A percentile compares a stretch with the other conserved stretches of the same genome.
Conservation (phyloP, 2,888 invertebrate genomes). For the Lobophora halterata region DNA sequence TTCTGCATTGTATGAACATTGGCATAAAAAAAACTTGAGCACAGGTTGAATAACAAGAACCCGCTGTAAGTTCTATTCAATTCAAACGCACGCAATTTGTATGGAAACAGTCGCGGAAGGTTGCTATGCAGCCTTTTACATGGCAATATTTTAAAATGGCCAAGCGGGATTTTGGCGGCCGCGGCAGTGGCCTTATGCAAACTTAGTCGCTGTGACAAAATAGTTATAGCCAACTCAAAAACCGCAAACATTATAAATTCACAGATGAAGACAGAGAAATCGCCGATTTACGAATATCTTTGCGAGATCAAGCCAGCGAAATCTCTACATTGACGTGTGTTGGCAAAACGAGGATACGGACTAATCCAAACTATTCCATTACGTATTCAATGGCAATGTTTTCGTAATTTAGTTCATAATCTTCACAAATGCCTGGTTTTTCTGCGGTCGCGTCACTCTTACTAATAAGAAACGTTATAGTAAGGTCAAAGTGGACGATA, state of each 20-base stretch:
- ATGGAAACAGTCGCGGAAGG: constrained; percentile 35
- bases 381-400: not conserved
- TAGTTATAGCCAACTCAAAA: constrained; percentile 31
- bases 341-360: constrained; percentile 5
- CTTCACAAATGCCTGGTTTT: too few species aligned
- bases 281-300: constrained; percentile 28
- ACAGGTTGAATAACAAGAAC: constrained; percentile 32
- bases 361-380: constrained; percentile 1
- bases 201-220: constrained; percentile 41
- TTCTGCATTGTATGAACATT: constrained; percentile 29
- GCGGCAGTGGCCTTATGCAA: constrained; percentile 50
- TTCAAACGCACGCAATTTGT: constrained; percentile 35
- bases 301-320: constrained; percentile 20
- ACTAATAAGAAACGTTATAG: constrained; percentile 5
- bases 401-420: too few species aligned
- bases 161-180: constrained; percentile 40
- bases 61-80: constrained; percentile 34
- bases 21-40: constrained; percentile 27
- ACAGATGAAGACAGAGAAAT: constrained; percentile 23
- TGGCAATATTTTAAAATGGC: constrained; percentile 38
- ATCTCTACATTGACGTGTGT: constrained; percentile 4
- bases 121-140: constrained; percentile 33
- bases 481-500: constrained; percentile 25
- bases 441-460: constrained; percentile 11
- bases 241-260: constrained; percentile 39